phyloP scores from a whole-genome alignment of 2,113 vertebrate genomes.

The Rhinolophus ferrumequinum region DNA sequence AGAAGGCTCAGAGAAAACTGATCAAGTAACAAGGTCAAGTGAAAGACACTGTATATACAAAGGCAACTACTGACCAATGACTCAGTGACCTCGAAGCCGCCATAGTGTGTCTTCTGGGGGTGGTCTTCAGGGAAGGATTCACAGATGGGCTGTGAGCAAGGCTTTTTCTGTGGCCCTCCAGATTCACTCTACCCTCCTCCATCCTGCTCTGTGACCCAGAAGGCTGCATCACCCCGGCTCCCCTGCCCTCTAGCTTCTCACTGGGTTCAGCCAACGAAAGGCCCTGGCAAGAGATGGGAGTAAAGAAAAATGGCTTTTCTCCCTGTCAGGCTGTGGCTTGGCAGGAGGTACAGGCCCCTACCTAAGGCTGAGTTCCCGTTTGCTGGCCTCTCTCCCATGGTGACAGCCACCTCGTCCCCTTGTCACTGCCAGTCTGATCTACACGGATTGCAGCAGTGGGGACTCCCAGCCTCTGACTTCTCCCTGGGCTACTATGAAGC shows the following conservation, averaged over 20 bases:
- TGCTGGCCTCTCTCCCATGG: not conserved
- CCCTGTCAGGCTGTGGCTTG: not conserved
- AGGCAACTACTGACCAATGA: not conserved
- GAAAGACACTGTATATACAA: not conserved
- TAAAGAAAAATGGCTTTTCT: not conserved
- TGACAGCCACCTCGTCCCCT: not conserved
- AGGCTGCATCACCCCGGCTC: not conserved
- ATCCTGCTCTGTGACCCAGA: not conserved
- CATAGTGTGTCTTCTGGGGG: not conserved
- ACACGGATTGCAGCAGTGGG: not conserved
- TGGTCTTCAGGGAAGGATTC: not conserved
- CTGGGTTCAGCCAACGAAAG: not conserved
- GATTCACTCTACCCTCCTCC: not conserved
- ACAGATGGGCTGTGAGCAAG: not conserved
- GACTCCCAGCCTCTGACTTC: not conserved
- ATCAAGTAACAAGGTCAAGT: slow-evolving; percentile 2
- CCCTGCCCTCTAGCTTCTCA: not conserved
- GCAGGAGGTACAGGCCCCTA: not conserved
- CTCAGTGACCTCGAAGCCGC: not conserved
- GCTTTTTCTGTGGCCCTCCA: not conserved
- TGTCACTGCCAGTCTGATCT: not conserved
- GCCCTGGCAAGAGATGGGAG: not conserved
- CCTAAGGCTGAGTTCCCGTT: not conserved
- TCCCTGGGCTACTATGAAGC: not conserved
- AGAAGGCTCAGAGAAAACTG: not conserved